Evolutionary conservation across 1,140 invertebrate species (phyloP).

Genomic region (Cotesia typhae): DNA sequence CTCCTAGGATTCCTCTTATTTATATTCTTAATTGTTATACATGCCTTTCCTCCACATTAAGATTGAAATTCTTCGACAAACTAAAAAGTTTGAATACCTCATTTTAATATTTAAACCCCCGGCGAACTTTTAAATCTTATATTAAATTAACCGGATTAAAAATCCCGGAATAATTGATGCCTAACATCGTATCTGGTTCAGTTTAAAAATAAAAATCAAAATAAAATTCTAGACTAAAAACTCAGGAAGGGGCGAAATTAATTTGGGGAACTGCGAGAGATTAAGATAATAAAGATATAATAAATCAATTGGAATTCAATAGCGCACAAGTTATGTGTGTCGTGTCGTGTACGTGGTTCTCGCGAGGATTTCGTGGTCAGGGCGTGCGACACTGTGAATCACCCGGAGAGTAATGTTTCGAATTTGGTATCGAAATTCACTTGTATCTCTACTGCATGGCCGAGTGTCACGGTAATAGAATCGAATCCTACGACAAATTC

Average conservation of each 20-base stretch:
- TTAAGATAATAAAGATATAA: slow-evolving; percentile 13
- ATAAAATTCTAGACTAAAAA: too few species aligned
- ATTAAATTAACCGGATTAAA: too few species aligned
- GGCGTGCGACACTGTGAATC: slow-evolving; percentile 37
- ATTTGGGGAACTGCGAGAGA: background rate
- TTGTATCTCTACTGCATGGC: slow-evolving; percentile 1
- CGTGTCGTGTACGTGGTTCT: slow-evolving; percentile 31
- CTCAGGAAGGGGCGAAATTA: slow-evolving; percentile 11
- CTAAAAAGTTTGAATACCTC: too few species aligned
- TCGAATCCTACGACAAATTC: slow-evolving; percentile 31
- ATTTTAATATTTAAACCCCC: too few species aligned
- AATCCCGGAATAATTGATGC: too few species aligned
- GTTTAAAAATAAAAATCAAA: too few species aligned
- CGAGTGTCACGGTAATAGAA: slow-evolving; percentile 29
- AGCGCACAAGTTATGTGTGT: slow-evolving; percentile 35
- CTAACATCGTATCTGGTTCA: too few species aligned
- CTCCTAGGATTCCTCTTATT: background rate
- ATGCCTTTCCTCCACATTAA: background rate
- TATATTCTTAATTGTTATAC: slow-evolving; percentile 12
- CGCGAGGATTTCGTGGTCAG: slow-evolving; percentile 41
- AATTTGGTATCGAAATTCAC: slow-evolving; percentile 37
- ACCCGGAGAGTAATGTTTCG: slow-evolving; percentile 33
- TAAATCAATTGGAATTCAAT: slow-evolving; percentile 10
- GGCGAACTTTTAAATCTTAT: too few species aligned
- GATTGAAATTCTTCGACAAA: background rate